phyloP scores from a whole-genome alignment of 1,140 invertebrate species.

The Chionoecetes opilio region DNA sequence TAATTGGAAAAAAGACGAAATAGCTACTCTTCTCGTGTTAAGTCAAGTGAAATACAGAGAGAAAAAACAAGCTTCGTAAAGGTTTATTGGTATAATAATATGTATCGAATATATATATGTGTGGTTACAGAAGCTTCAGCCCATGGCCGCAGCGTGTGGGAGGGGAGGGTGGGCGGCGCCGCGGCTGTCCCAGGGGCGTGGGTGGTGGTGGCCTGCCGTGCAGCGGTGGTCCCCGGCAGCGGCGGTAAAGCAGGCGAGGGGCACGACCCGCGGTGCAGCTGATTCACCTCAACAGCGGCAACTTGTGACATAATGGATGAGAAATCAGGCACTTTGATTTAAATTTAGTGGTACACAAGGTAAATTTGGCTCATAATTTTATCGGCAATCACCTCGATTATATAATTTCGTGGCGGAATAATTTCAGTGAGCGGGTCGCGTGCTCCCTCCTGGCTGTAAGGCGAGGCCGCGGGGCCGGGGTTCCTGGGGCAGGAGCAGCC shows the following conservation, averaged over 20 bases:
- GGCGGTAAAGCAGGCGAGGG: neutral
- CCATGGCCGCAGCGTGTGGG: neutral
- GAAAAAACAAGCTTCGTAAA: neutral
- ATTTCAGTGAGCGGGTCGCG: neutral
- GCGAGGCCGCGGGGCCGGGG: neutral
- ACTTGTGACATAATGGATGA: too few relatives aligned
- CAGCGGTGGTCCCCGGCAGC: neutral
- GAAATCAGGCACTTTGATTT: too few relatives aligned
- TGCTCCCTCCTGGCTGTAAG: neutral
- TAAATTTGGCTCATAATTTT: too few relatives aligned
- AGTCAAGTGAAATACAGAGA: neutral
- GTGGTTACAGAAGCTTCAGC: slow-evolving; percentile 48
- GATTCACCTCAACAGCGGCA: too few relatives aligned
- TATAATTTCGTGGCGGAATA: too few relatives aligned
- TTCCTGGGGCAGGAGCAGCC: neutral
- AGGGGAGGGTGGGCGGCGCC: neutral
- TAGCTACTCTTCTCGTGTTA: neutral
- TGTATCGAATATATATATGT: slow-evolving; percentile 17
- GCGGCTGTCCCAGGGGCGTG: neutral
- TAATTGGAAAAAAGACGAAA: neutral
- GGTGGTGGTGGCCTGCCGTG: neutral
- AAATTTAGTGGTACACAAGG: too few relatives aligned
- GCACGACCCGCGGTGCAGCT: too few relatives aligned
- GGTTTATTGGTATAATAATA: neutral
- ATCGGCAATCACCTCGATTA: too few relatives aligned